A percentile compares a stretch with the other conserved stretches of the same genome.
phyloP scores from a whole-genome alignment of 2,888 invertebrate genomes.

The Chouioia cunea region DNA sequence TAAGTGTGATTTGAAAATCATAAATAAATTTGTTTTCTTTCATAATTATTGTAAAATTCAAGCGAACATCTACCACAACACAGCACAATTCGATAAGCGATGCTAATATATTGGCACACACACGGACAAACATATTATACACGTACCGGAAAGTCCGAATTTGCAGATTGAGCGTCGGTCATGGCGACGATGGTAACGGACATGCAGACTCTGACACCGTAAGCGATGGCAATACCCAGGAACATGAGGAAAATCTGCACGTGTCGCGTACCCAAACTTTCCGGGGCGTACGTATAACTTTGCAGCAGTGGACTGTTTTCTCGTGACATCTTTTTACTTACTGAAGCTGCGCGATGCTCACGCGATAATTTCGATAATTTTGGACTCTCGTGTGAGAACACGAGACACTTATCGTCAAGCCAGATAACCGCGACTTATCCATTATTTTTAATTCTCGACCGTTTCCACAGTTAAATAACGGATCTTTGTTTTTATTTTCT shows the following conservation, averaged over 20 bases:
- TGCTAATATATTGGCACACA: no score
- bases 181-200: conserved; percentile 72
- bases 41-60: no score
- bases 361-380: no score
- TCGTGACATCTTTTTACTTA: conserved; percentile 3
- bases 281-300: neutral
- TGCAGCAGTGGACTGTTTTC: conserved; percentile 28
- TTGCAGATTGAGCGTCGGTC: conserved; percentile 59
- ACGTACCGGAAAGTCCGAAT: conserved; percentile 32
- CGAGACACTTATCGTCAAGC: neutral
- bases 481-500: no score
- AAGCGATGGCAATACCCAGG: conserved; percentile 69
- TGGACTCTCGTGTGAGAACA: neutral
- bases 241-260: conserved; percentile 72
- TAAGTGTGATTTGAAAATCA: no score
- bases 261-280: conserved; percentile 70
- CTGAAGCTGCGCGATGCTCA: neutral
- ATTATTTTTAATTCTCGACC: conserved; percentile 4
- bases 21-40: no score
- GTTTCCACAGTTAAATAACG: neutral
- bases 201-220: conserved; percentile 70
- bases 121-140: neutral
- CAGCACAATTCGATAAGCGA: neutral
- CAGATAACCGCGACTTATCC: neutral
- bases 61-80: neutral